Evolutionary conservation across 64 coral and sea anemone species (phyloP), one percentile per base, ranked within the genome.

Genomic region (Stylophora pistillata): DNA sequence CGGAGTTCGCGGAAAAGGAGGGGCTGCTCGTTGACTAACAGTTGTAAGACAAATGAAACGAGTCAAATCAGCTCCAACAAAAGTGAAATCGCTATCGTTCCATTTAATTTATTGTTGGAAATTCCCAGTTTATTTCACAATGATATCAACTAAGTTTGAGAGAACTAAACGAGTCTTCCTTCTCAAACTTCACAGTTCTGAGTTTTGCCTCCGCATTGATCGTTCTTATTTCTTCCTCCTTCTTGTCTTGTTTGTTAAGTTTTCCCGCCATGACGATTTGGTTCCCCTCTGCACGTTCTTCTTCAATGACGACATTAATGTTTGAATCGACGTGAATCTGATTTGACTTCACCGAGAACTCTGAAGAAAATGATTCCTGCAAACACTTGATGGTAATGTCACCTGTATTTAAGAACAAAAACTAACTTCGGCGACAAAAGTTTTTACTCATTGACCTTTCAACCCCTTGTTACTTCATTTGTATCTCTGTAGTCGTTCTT

Each of bases 101-200:
- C 37, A 47, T 4, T 47, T 47, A 47, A 47, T 47, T 47, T 47
- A 47, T 7, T 47, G 37, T 7, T 47, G 37, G 3, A 47, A 47
- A 47, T 60, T 68, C 26, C n/a, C 64, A 25, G 26, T n/a, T 28
- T 11, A 12, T 68, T 26, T 10, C 10, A 68, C n/a, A 10, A 7
- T 29, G 6, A 47, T 53, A 29, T 57, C 23, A 57, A 30, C 58
- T 81, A 1, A 81, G 62, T 60, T 81, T 81, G 15, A 59, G n/a
- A 81, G 78, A 81, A 25, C 78, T 91, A 34, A 92, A 54, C 90
- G 82, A 92, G 70, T 92, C 90, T 86, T 71, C 69, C n/a, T 30
- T 32, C 15, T 86, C 82, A 26, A 92, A 16, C 73, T 58, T 86
- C 15, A 92, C 83, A 71, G 58, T 78, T 75, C 90, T 82, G 54